These are phyloP conservation scores for Monarcha castaneiventris DNA, from an alignment of 2,113 vertebrate genomes.

Conservation along the genomic window DNA sequence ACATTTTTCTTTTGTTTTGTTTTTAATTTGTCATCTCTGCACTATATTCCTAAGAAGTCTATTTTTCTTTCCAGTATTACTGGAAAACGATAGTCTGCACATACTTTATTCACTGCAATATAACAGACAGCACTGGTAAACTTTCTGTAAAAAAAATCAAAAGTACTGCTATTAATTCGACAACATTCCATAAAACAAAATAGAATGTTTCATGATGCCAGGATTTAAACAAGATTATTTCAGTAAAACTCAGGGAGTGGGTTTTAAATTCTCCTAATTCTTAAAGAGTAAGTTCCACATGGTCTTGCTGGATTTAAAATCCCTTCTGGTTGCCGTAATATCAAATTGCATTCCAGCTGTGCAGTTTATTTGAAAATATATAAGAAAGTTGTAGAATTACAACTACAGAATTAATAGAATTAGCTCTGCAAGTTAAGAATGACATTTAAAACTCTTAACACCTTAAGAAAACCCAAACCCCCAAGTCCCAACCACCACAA, in stretches of 20 bases:
- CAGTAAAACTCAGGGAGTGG: background rate
- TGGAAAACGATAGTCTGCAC: background rate
- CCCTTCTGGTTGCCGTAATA: background rate
- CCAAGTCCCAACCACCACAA: background rate
- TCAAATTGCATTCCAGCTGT: background rate
- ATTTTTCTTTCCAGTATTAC: background rate
- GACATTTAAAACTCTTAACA: background rate
- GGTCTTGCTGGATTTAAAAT: background rate
- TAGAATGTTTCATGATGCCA: background rate
- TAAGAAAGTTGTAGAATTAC: background rate
- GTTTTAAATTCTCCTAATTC: background rate
- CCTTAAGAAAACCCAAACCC: rapidly evolving
- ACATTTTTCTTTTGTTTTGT: background rate
- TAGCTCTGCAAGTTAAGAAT: background rate
- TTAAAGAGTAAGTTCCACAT: background rate
- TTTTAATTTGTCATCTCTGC: background rate
- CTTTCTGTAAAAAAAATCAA: background rate
- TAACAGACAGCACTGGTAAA: background rate
- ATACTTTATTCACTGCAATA: background rate
- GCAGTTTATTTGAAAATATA: background rate
- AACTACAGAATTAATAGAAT: background rate
- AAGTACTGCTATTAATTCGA: background rate
- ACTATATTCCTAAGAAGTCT: background rate
- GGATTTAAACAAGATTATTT: background rate
- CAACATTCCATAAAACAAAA: background rate